phyloP scores from a whole-genome alignment of 2,797 vertebrate genomes.

The Chromis chromis region DNA sequence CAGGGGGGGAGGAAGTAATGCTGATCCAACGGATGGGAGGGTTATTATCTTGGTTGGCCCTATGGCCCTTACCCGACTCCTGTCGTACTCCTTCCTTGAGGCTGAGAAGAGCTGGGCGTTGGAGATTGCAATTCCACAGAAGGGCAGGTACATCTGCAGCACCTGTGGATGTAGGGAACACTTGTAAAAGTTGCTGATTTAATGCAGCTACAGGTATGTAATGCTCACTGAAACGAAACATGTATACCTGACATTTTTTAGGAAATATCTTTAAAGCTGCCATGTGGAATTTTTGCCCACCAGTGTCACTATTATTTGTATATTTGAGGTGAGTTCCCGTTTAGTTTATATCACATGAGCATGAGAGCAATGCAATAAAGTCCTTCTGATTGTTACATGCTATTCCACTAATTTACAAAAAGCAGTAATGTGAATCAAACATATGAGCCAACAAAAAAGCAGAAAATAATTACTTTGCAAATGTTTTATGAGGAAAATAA shows the following conservation, averaged over 20 bases:
- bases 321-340: background rate
- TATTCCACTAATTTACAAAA: background rate
- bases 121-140: slow-evolving; percentile 98
- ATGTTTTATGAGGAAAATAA: too few relatives aligned
- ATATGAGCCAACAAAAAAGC: background rate
- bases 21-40: slow-evolving; percentile 56
- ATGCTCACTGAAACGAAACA: background rate
- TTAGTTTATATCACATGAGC: background rate
- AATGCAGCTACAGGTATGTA: slow-evolving; percentile 2
- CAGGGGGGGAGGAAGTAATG: slow-evolving; percentile 55
- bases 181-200: background rate
- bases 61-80: slow-evolving; percentile 92
- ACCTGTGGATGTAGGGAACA: slow-evolving; percentile 85
- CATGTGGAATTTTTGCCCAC: background rate
- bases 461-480: too few relatives aligned
- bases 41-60: slow-evolving; percentile 32
- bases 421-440: background rate
- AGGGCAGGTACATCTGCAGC: slow-evolving; percentile 99
- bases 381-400: background rate
- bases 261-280: background rate
- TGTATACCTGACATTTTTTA: too few relatives aligned
- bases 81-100: slow-evolving; percentile 98
- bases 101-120: slow-evolving; percentile 98
- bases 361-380: background rate
- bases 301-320: background rate